Evolutionary conservation across 2,797 vertebrate genomes (phyloP), one percentile per base, ranked within the genome.

Genomic region (Sorex maritimensis): DNA sequence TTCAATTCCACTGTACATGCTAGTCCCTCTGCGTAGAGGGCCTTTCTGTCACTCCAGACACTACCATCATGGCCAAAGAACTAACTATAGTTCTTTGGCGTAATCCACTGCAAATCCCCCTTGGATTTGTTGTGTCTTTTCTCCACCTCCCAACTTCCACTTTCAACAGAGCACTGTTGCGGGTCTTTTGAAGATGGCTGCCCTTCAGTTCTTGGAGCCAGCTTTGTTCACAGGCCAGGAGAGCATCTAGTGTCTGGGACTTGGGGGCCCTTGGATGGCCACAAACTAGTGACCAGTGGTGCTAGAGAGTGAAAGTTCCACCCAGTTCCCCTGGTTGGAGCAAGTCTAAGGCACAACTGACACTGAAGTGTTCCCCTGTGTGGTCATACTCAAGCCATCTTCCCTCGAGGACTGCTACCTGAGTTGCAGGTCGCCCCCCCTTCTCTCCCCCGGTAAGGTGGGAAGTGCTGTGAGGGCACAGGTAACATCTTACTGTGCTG

Each of bases 231-330:
- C 41, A 77, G n/a, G 21, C 12, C 30, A 11, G 26, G n/a, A 84
- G 4, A 69, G 7, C 15, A n/a, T 24, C 44, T 38, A n/a, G 19
- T 26, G 30, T 24, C 63, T 83, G 8, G n/a, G 26, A 30, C 92
- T 14, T 4, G 23, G 21, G 68, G 68, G 55, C 2, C 30, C 49
- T 21, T 13, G 19, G n/a, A 86, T 0, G 1, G 49, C 9, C 34
- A 81, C 34, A 23, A 84, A 34, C 30, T 21, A 63, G 6, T 12
- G 30, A 88, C 30, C 24, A 10, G 65, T 2, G 6, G 26, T 3
- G 9, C 30, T 15, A 0, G 5, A 6, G 2, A 26, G 41, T 21
- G 3, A 6, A 1, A 26, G 14, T 21, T 44, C 41, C 3, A 14
- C 49, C 55, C 75, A 72, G 38, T 23, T 67, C 46, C 24, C 72